A percentile compares a stretch with the other conserved stretches of the same genome.
Evolutionary conservation across 2,888 invertebrate genomes (phyloP).

Genomic region (Gymnosoma rotundatum): DNA sequence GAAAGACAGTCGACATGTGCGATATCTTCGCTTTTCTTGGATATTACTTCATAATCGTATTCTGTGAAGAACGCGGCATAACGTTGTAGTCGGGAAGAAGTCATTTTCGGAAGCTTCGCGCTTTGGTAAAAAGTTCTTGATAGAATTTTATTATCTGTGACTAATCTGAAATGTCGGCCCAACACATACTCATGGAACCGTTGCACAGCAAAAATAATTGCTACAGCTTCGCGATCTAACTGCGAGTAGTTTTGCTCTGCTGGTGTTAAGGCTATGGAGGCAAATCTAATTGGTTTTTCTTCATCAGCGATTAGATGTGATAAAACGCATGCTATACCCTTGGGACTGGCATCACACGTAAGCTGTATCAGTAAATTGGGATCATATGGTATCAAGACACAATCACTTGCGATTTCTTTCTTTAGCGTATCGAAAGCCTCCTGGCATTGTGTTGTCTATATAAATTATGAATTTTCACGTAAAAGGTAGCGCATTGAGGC

Average conservation of each 20-base stretch:
- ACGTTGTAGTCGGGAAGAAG: not conserved
- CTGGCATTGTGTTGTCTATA: too few relatives aligned
- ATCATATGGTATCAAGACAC: too few relatives aligned
- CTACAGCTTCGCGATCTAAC: constrained; percentile 17
- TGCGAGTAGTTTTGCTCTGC: constrained; percentile 32
- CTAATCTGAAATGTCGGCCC: constrained; percentile 41
- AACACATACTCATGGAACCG: constrained; percentile 58
- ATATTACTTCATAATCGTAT: constrained; percentile 41
- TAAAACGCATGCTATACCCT: constrained; percentile 53
- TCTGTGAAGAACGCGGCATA: constrained; percentile 5
- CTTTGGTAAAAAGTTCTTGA: not conserved
- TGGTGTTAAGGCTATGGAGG: not conserved
- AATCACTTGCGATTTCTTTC: too few relatives aligned
- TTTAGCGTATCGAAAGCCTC: too few relatives aligned
- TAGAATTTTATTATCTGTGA: constrained; percentile 42
- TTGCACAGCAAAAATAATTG: constrained; percentile 39
- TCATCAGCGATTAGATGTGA: constrained; percentile 46
- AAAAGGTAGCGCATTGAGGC: too few relatives aligned
- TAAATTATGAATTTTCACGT: too few relatives aligned
- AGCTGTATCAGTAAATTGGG: too few relatives aligned
- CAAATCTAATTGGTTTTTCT: constrained; percentile 4
- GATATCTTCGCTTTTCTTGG: constrained; percentile 29
- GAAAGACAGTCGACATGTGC: constrained; percentile 3
- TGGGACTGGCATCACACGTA: constrained; percentile 44
- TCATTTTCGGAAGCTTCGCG: constrained; percentile 1